Conservation (phyloP, 2,888 invertebrate species). For the Xanthorhoe spadicearia region DNA sequence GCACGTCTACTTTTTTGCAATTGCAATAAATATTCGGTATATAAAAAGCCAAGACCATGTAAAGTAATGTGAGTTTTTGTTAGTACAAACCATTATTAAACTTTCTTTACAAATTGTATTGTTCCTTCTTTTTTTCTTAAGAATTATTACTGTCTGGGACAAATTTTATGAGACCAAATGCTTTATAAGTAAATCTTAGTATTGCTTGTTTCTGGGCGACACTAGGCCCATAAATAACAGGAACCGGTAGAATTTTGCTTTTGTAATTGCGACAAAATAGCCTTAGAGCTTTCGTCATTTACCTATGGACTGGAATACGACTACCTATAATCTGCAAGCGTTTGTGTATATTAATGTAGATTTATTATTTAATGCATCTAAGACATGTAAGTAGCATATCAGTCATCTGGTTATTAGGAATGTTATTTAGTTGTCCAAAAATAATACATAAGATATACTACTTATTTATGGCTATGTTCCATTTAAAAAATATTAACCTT, state of each 20-base stretch:
- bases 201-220: slow-evolving; percentile 1
- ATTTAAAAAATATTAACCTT: no score
- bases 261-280: slow-evolving; percentile 14
- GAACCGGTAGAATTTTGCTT: slow-evolving; percentile 26
- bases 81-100: slow-evolving; percentile 7
- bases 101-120: slow-evolving; percentile 17
- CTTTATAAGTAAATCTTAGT: background rate
- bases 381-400: no score
- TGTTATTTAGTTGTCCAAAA: no score
- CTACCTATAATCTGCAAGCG: no score
- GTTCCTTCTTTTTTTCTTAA: slow-evolving; percentile 1
- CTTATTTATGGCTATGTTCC: no score
- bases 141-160: slow-evolving; percentile 4
- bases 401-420: no score
- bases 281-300: background rate
- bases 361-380: no score
- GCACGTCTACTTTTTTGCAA: no score
- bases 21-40: no score
- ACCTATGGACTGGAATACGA: background rate
- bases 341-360: no score
- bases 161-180: background rate
- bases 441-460: no score
- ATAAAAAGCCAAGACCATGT: no score
- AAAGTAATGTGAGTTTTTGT: background rate
- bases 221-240: slow-evolving; percentile 21